Percentiles rank a stretch among this genome's conserved stretches.
Conservation (phyloP, 2,113 vertebrate species). For the Otocyon megalotis region DNA sequence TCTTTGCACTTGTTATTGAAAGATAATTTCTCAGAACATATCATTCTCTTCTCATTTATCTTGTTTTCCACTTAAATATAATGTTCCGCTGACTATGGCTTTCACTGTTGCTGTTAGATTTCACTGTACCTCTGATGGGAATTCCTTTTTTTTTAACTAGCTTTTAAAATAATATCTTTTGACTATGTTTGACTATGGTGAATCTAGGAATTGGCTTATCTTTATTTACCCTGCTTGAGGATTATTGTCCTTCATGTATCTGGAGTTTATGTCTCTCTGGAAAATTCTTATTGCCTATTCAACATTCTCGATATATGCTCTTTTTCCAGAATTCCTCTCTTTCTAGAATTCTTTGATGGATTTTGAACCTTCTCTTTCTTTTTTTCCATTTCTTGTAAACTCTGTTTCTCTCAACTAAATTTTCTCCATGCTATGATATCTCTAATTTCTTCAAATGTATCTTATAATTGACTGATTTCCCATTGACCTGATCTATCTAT, state of each 20-base stretch:
- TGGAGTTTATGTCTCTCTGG: neutral
- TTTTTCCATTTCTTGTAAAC: neutral
- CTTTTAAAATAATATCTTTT: constrained; percentile 17
- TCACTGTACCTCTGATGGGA: neutral
- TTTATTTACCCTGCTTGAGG: neutral
- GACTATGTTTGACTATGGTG: neutral
- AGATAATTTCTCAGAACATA: neutral
- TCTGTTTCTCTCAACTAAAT: neutral
- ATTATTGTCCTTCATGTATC: neutral
- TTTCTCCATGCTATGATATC: neutral
- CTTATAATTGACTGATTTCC: constrained; percentile 1
- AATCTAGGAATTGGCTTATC: neutral
- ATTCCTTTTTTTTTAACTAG: neutral
- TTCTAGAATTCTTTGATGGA: neutral
- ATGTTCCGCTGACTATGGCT: neutral
- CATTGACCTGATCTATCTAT: neutral
- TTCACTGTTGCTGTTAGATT: neutral
- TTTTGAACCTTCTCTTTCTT: neutral
- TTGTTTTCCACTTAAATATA: constrained; percentile 7
- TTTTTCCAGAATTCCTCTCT: neutral
- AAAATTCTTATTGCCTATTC: neutral
- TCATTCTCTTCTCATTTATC: neutral
- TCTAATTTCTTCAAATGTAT: constrained; percentile 7
- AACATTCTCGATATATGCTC: neutral
- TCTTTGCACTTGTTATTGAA: neutral